Base-by-base conservation (phyloP, 1,140 invertebrate species). In the Anastatus disparis region DNA sequence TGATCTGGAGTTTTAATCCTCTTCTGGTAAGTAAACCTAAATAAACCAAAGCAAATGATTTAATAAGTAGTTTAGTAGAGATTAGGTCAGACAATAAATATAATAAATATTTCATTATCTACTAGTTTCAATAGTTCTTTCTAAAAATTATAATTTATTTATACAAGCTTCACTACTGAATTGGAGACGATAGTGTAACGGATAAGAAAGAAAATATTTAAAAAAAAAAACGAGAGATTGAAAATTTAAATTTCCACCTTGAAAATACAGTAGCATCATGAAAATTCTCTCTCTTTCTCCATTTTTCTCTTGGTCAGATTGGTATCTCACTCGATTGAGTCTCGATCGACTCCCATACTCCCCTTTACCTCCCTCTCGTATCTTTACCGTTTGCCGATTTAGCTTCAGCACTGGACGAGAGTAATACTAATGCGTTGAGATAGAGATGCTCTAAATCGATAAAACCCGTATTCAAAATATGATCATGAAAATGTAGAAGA, bases 271-370 rank as follows among this genome's bases (percentile, higher is more conserved):
- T n/a, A 27, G 20, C 35, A 55, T 63, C 58, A 44, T 46, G 12
- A 38, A n/a, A n/a, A n/a, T n/a, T n/a, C n/a, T n/a, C n/a, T n/a
- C n/a, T n/a, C n/a, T n/a, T n/a, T n/a, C n/a, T n/a, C n/a, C n/a
- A n/a, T n/a, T n/a, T n/a, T n/a, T 0, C 56, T 52, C 24, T 56
- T 20, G 24, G 15, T 7, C 17, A 65, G 70, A 71, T 71, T 71
- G 53, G n/a, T 61, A 71, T 71, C 70, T 59, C 55, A n/a, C 62
- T 71, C 55, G 63, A 71, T 71, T 65, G 62, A 56, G 55, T 38
- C 53, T 64, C 69, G 42, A 71, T 65, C 52, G 62, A 71, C 15
- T 63, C 40, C 8, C 48, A 22, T n/a, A 13, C 2, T 38, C 38
- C 29, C 17, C 15, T 29, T 38, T 1, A 10, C 46, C 13, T 20